phyloP scores from a whole-genome alignment of 2,113 vertebrate species.

The Mormyrus lacerda region DNA sequence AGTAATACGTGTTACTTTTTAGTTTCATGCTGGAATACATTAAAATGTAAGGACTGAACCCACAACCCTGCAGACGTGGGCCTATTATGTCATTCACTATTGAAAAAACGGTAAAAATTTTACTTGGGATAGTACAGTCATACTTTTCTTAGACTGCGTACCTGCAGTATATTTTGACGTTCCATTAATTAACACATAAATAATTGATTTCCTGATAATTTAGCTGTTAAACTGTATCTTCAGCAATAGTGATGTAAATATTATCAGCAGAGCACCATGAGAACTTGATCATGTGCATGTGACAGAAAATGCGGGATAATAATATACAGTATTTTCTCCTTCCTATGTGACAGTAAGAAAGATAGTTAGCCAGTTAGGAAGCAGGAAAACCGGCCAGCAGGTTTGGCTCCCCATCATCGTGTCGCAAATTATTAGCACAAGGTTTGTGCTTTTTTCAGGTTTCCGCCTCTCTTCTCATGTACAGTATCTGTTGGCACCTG shows the following conservation, averaged over 20 bases:
- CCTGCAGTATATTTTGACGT: not conserved
- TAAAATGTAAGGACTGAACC: not conserved
- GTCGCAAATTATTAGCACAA: not conserved
- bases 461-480: not conserved
- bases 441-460: not conserved
- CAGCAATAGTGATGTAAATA: not conserved
- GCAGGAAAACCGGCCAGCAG: not conserved
- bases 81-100: no score
- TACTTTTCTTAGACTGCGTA: not conserved
- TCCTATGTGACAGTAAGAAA: not conserved
- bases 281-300: not conserved
- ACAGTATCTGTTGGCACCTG: not conserved
- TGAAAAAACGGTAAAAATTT: no score
- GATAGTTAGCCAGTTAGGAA: not conserved
- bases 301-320: not conserved
- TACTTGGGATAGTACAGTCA: no score
- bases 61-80: no score
- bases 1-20: not conserved
- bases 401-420: not conserved
- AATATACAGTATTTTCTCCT: not conserved
- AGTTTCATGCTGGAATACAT: not conserved
- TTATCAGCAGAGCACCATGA: not conserved
- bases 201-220: not conserved
- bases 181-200: not conserved
- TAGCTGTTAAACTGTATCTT: not conserved